Evolutionary conservation across 2,888 invertebrate species (phyloP), one percentile per base, ranked within the genome.

Genomic region (Pycnomerus fuliginosus): DNA sequence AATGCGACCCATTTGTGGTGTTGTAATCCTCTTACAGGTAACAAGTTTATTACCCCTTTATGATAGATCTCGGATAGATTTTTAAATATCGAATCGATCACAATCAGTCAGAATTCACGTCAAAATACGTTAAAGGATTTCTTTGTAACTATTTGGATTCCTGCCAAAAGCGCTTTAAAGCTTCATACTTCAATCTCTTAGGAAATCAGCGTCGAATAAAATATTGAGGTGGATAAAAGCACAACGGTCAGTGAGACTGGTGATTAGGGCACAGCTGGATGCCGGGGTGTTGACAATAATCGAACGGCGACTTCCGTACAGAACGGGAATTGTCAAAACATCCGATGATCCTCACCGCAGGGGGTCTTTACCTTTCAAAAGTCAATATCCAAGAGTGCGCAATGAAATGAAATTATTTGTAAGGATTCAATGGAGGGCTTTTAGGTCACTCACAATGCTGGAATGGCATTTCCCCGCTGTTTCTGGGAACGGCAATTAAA

Each of bases 1-100:
- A 60, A 61, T 58, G 50, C 50, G 56, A 54, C 44, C 51, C 52
- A 52, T 58, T 66, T 67, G 68, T 58, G 68, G 67, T 67, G 31
- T 14, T 31, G 16, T 28, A 28, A 28, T 28, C 28, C 28, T 12
- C 2, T 13, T 7, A 5, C 25, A 7, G 25, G 5, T 25, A 39
- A 44, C 44, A 44, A 30, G 40, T 46, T 16, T 16, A 35, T 41
- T 31, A 28, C 29, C 44, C 25, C 24, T 44, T 37, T 31, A 29
- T 44, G 37, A 44, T 44, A 37, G 36, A 37, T 44, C 27, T 22
- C 31, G 38, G 28, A 37, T 32, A 32, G 27, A 37, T 44, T 43
- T 37, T 16, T 10, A n/a, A n/a, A 11, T 15, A 8, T 20, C 27
- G 28, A 27, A 47, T 47, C 37, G 22, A 42, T 47, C 47, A 47